phyloP scores from a whole-genome alignment of 2,113 vertebrate genomes.

The Dryoscopus gambensis region DNA sequence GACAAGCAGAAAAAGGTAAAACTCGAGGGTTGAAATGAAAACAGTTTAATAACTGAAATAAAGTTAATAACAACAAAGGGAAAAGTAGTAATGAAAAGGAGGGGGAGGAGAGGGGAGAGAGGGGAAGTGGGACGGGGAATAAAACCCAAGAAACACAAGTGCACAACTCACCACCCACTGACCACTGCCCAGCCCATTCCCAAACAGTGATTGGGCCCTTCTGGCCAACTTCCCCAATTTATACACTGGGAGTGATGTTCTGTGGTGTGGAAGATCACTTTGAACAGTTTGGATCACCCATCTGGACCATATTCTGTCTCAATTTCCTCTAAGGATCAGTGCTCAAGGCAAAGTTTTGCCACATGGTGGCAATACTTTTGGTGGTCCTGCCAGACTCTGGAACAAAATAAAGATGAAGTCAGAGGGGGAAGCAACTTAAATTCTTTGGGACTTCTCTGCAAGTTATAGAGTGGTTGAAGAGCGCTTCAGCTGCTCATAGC shows the following conservation, averaged over 20 bases:
- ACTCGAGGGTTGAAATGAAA: not conserved
- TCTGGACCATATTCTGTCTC: not conserved
- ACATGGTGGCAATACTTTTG: not conserved
- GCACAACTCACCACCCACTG: not conserved
- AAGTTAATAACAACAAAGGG: not conserved
- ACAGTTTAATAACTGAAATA: not conserved
- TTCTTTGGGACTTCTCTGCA: not conserved
- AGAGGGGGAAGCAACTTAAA: not conserved
- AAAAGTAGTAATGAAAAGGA: not conserved
- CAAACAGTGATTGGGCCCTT: not conserved
- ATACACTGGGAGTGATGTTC: fast-evolving
- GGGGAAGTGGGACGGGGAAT: not conserved
- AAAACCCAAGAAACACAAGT: not conserved
- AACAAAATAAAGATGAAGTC: not conserved
- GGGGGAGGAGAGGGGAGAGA: not conserved
- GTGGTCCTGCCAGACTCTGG: not conserved
- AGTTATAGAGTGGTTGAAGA: not conserved
- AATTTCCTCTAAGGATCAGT: not conserved
- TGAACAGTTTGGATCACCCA: not conserved
- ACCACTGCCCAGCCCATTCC: not conserved
- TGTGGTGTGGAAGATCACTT: not conserved
- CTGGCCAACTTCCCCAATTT: fast-evolving
- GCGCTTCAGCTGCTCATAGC: not conserved
- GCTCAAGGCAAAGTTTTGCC: not conserved
- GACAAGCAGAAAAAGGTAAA: not conserved